These are phyloP conservation scores for Aepyceros melampus DNA, from an alignment of 2,113 vertebrate species.

Conservation along the genomic window DNA sequence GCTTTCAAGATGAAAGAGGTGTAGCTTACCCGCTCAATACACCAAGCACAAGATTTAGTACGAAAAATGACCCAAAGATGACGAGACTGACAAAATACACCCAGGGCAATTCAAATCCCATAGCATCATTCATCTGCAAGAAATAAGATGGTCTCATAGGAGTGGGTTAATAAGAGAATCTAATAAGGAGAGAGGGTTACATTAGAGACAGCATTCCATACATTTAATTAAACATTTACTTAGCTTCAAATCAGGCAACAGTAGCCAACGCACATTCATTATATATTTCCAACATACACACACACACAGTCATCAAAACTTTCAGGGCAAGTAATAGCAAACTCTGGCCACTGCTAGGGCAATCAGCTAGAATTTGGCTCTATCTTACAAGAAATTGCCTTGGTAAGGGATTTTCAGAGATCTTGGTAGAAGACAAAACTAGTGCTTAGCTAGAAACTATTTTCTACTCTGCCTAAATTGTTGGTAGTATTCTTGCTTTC, in stretches of 20 bases:
- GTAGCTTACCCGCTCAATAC: conserved; percentile 99
- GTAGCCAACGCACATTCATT: conserved; percentile 27
- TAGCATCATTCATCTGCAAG: conserved; percentile 99
- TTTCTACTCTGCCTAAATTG: background rate
- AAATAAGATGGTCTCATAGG: conserved; percentile 86
- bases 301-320: background rate
- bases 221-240: conserved; percentile 67
- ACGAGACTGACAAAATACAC: conserved; percentile 99
- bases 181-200: conserved; percentile 73
- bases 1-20: conserved; percentile 86
- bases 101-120: conserved; percentile 99
- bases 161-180: conserved; percentile 77
- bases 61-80: conserved; percentile 99
- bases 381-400: background rate
- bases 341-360: background rate
- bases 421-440: background rate
- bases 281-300: background rate
- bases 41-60: conserved; percentile 99
- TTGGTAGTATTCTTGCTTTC: background rate
- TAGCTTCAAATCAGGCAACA: conserved; percentile 31
- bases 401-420: background rate
- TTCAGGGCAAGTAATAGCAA: conserved; percentile 34
- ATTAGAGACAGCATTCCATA: conserved; percentile 70
- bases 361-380: conserved; percentile 2
- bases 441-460: background rate